Percentiles rank a stretch among this genome's conserved stretches.
phyloP scores from a whole-genome alignment of 2,888 invertebrate species.

The Neuroscelio doddi region DNA sequence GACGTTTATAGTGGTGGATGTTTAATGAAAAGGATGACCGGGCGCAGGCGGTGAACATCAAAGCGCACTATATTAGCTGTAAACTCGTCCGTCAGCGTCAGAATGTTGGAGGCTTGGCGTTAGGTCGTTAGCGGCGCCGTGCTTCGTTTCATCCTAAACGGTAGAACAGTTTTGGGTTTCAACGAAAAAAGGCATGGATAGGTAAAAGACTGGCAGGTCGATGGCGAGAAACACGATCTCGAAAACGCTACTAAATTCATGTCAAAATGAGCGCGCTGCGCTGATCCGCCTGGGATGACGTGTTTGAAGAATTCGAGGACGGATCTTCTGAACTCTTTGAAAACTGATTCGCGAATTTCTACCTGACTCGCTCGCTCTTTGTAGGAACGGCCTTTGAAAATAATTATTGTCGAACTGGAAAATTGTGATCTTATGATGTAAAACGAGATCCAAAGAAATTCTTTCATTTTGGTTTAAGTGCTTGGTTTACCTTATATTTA shows the following conservation, averaged over 20 bases:
- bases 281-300: not conserved
- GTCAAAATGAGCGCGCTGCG: constrained; percentile 30
- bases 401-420: too few relatives aligned
- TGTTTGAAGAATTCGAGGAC: too few relatives aligned
- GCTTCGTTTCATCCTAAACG: constrained; percentile 44
- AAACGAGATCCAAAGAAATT: too few relatives aligned
- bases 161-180: constrained; percentile 44
- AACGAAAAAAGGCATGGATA: constrained; percentile 24
- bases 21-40: constrained; percentile 51
- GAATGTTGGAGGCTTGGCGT: constrained; percentile 64
- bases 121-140: constrained; percentile 66
- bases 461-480: too few relatives aligned
- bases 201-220: constrained; percentile 8
- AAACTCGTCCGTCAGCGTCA: constrained; percentile 71
- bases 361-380: too few relatives aligned
- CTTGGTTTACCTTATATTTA: too few relatives aligned
- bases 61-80: constrained; percentile 69
- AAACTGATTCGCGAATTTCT: constrained; percentile 28
- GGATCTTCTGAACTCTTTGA: too few relatives aligned
- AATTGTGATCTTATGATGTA: too few relatives aligned
- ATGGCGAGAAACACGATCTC: constrained; percentile 37
- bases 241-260: constrained; percentile 34
- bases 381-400: too few relatives aligned
- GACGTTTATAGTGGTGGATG: constrained; percentile 31
- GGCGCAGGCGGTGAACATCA: constrained; percentile 63